Percentiles rank a stretch among this genome's conserved stretches.
Conservation (phyloP, 2,113 vertebrate species). For the Embiotoca jacksoni region DNA sequence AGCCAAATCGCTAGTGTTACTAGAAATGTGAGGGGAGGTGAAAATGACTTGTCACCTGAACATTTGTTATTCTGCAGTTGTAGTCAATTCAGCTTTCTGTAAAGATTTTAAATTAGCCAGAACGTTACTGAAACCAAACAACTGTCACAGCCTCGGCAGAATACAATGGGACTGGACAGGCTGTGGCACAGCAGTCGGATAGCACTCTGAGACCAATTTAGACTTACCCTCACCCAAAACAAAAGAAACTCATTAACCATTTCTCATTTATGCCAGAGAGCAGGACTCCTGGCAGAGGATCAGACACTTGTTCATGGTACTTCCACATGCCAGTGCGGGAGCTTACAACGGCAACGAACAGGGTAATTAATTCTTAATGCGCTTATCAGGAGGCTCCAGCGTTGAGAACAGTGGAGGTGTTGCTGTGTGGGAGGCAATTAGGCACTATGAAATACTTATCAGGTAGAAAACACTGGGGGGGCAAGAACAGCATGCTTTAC, state of each 20-base stretch:
- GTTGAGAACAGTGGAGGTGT: conserved; percentile 69
- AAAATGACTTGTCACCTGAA: conserved; percentile 1
- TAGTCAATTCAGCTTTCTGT: conserved; percentile 1
- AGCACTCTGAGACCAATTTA: conserved; percentile 41
- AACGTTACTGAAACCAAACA: conserved; percentile 30
- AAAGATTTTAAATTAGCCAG: conserved; percentile 26
- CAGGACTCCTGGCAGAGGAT: conserved; percentile 68
- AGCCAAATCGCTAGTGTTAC: neutral
- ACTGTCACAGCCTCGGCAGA: conserved; percentile 6
- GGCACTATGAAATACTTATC: conserved; percentile 69
- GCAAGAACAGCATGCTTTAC: conserved; percentile 57
- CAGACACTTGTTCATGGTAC: conserved; percentile 57
- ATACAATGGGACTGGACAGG: conserved; percentile 34
- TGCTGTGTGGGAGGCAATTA: conserved; percentile 77
- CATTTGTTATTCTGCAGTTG: conserved; percentile 14
- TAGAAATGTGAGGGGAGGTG: neutral
- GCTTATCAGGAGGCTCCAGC: conserved; percentile 77
- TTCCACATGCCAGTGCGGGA: conserved; percentile 55
- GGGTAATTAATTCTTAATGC: conserved; percentile 80
- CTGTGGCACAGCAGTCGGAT: conserved; percentile 37
- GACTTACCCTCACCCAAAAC: conserved; percentile 52
- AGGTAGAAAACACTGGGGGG: conserved; percentile 65
- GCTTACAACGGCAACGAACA: conserved; percentile 62
- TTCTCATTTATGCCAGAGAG: conserved; percentile 59
- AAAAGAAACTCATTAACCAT: conserved; percentile 79